These are phyloP conservation scores for Anser brachyrhynchus DNA, from an alignment of 2,113 vertebrate species.

Conservation along the genomic window DNA sequence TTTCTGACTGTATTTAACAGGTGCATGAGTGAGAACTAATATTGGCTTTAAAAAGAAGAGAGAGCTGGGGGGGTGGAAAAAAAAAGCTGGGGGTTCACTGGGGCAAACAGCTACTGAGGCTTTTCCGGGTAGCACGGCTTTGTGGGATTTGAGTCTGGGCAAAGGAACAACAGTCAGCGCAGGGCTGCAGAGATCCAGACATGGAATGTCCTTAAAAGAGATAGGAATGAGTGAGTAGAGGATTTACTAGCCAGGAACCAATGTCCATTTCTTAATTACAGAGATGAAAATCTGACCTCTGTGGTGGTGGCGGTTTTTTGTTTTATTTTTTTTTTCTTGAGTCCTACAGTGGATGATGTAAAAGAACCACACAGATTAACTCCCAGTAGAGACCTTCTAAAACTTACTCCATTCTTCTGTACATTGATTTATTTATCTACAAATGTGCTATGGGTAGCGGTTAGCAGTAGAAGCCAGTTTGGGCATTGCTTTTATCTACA, in stretches of 20 bases:
- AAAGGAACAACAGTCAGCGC: background rate
- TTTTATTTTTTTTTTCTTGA: background rate
- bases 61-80: background rate
- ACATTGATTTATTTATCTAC: conserved; percentile 15
- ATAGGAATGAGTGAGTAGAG: background rate
- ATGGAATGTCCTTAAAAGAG: background rate
- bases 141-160: background rate
- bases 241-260: background rate
- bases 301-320: background rate
- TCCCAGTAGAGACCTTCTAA: background rate
- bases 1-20: background rate
- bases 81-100: background rate
- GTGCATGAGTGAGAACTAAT: background rate
- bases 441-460: background rate
- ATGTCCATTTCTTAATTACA: background rate
- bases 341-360: background rate
- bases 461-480: background rate
- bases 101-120: background rate
- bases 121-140: background rate
- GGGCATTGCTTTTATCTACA: background rate
- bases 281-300: conserved; percentile 17
- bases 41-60: background rate
- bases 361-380: background rate
- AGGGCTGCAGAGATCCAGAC: background rate
- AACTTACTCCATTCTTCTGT: background rate